These are phyloP conservation scores for Trichopoda pennipes DNA, from an alignment of 2,888 invertebrate species.

Conservation along the genomic window DNA sequence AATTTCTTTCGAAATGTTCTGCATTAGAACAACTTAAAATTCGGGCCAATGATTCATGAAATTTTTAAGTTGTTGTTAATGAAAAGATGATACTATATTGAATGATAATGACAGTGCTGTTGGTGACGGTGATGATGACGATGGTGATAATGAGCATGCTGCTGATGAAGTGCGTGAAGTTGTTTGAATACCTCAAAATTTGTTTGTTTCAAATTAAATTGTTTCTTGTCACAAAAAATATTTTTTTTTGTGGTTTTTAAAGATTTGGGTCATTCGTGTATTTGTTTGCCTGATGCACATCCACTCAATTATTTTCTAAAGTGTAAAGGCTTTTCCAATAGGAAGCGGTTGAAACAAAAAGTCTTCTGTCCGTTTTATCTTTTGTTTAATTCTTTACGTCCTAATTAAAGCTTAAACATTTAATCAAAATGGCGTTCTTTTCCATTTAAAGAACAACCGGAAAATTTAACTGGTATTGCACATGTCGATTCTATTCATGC, in stretches of 20 bases:
- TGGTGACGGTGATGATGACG: slow-evolving; percentile 19
- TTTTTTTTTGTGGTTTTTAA: not conserved
- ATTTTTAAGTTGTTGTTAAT: slow-evolving; percentile 29
- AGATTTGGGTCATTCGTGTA: slow-evolving; percentile 18
- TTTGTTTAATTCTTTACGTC: too few species aligned
- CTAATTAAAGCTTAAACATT: too few species aligned
- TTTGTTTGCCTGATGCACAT: not conserved
- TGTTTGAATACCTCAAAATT: not conserved
- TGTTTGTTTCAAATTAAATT: slow-evolving; percentile 26
- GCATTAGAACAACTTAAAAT: not conserved
- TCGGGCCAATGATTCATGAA: slow-evolving; percentile 47
- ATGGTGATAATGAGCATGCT: not conserved
- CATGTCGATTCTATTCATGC: too few species aligned
- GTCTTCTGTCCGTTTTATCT: too few species aligned
- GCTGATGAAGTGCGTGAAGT: slow-evolving; percentile 21
- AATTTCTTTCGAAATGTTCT: slow-evolving; percentile 6
- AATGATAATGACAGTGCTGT: slow-evolving; percentile 1
- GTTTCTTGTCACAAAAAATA: not conserved
- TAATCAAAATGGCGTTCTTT: too few species aligned
- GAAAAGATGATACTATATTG: slow-evolving; percentile 5
- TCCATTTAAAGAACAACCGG: too few species aligned
- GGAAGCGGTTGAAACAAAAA: too few species aligned
- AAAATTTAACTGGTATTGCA: too few species aligned
- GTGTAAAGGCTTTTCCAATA: too few species aligned
- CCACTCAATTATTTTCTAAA: too few species aligned